These are phyloP conservation scores for Otis tarda DNA, from an alignment of 2,113 vertebrate species.

Conservation along the genomic window DNA sequence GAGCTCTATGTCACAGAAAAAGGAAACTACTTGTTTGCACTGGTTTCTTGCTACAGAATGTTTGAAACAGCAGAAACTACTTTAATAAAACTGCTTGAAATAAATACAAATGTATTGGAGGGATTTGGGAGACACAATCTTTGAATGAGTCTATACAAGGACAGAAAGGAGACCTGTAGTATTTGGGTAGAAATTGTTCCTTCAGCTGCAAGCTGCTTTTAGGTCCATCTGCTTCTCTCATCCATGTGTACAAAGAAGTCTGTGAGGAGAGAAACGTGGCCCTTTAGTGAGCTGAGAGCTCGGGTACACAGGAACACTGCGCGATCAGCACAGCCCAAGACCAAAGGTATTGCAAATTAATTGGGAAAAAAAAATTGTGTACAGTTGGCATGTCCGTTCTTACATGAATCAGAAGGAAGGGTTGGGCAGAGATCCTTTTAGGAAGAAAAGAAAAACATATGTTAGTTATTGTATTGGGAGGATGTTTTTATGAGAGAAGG, in stretches of 20 bases:
- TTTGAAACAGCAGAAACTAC: not conserved
- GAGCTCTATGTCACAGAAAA: not conserved
- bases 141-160: not conserved
- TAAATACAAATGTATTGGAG: not conserved
- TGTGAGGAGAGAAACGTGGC: not conserved
- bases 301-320: not conserved
- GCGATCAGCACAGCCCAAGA: not conserved
- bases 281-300: not conserved
- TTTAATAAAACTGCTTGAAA: not conserved
- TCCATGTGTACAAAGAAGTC: not conserved
- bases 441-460: constrained; percentile 68
- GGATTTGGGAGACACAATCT: not conserved
- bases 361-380: constrained; percentile 33
- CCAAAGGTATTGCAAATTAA: constrained; percentile 55
- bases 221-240: not conserved
- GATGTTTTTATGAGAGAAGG: constrained; percentile 71
- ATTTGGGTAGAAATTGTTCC: not conserved
- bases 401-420: constrained; percentile 55
- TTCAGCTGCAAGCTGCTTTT: not conserved
- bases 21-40: not conserved
- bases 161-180: not conserved
- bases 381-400: constrained; percentile 47
- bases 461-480: constrained; percentile 75
- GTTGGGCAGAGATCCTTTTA: constrained; percentile 56
- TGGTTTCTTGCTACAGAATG: not conserved